Percentiles rank a stretch among this genome's conserved stretches.
Evolutionary conservation across 1,140 invertebrate genomes (phyloP).

Genomic region (Platorchestia sp.): DNA sequence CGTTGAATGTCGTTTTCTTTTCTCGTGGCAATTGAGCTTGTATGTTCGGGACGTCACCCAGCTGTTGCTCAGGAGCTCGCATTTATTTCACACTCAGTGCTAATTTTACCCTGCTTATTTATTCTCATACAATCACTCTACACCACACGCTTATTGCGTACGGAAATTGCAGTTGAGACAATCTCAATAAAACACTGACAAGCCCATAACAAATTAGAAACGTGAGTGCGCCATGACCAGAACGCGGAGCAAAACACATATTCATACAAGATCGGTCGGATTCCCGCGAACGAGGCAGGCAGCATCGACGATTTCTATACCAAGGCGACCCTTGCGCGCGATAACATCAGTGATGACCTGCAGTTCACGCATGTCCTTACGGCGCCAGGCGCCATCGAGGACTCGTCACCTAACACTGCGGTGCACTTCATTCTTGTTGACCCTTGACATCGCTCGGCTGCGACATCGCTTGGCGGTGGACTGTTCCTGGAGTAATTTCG

Average conservation of each 20-base stretch:
- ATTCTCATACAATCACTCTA: not conserved
- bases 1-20: not conserved
- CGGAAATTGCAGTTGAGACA: not conserved
- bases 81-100: not conserved
- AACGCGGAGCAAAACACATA: not conserved
- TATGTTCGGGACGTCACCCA: not conserved
- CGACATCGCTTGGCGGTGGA: not conserved
- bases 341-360: not conserved
- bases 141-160: not conserved
- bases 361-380: not conserved
- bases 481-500: not conserved
- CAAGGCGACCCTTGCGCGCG: not conserved
- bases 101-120: not conserved
- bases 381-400: not conserved
- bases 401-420: not conserved
- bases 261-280: not conserved
- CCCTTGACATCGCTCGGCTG: not conserved
- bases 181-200: not conserved
- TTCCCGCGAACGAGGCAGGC: not conserved
- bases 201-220: not conserved
- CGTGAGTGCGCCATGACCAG: not conserved
- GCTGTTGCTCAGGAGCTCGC: not conserved
- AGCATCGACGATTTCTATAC: not conserved
- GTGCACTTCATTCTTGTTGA: not conserved
- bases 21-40: not conserved